phyloP scores from a whole-genome alignment of 2,113 vertebrate species.

The Oncorhynchus tshawytscha region DNA sequence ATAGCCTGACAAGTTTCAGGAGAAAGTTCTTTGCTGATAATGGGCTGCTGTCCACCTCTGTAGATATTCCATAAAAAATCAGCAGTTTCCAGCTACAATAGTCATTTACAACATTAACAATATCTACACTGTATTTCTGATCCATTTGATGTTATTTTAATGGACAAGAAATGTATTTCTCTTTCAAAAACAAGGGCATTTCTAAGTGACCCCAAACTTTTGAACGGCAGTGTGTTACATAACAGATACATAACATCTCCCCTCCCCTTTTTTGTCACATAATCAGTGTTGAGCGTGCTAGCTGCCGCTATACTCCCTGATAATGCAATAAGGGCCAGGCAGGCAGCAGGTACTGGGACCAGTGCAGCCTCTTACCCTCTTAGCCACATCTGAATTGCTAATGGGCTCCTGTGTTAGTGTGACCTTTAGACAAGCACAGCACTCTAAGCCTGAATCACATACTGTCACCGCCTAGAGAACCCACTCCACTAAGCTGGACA shows the following conservation, averaged over 20 bases:
- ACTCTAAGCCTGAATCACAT: conserved; percentile 59
- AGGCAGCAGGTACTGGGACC: conserved; percentile 16
- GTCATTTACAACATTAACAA: too few species aligned
- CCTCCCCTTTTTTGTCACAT: conserved; percentile 31
- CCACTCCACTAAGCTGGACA: conserved; percentile 44
- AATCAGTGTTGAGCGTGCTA: conserved; percentile 49
- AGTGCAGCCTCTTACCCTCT: conserved; percentile 62
- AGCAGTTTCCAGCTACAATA: too few species aligned
- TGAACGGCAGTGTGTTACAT: background rate
- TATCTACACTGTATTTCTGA: too few species aligned
- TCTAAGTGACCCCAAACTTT: too few species aligned
- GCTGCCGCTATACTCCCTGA: conserved; percentile 26
- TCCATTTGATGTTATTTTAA: too few species aligned
- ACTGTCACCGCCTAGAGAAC: conserved; percentile 52
- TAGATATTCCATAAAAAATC: too few species aligned
- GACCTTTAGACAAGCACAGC: conserved; percentile 69
- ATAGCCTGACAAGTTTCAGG: too few species aligned
- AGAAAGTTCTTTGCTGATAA: too few species aligned
- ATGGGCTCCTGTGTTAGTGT: conserved; percentile 63
- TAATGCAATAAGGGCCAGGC: conserved; percentile 69
- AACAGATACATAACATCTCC: background rate
- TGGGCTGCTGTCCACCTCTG: too few species aligned
- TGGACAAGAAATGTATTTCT: too few species aligned
- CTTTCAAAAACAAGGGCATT: too few species aligned
- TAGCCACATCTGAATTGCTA: conserved; percentile 70